phyloP scores from a whole-genome alignment of 2,797 vertebrate genomes.

The Melanotaenia pygmaea region DNA sequence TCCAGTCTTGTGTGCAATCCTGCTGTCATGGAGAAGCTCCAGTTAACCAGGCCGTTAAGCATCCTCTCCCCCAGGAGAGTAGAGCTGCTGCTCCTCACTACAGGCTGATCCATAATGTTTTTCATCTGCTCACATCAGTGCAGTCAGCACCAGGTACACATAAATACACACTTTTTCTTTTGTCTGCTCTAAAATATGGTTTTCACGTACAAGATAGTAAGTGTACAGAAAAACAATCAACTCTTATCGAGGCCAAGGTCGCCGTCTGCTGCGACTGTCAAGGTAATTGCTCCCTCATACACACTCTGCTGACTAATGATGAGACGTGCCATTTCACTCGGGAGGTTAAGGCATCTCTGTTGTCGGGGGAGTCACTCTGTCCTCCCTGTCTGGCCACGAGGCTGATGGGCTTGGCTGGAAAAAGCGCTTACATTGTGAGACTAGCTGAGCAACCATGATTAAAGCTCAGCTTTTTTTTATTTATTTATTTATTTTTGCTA shows the following conservation, averaged over 20 bases:
- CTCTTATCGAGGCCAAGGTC: conserved; percentile 66
- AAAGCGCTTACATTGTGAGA: conserved; percentile 4
- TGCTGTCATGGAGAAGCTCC: conserved; percentile 31
- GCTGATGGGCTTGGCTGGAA: conserved; percentile 27
- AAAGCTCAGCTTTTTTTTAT: conserved; percentile 20
- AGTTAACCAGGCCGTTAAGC: conserved; percentile 21
- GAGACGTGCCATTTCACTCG: conserved; percentile 39
- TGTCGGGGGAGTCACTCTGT: conserved; percentile 34
- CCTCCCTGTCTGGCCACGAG: conserved; percentile 25
- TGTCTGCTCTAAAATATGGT: not conserved
- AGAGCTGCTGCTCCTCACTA: conserved; percentile 45
- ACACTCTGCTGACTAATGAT: conserved; percentile 62
- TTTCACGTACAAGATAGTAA: not conserved
- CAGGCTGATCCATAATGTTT: conserved; percentile 43
- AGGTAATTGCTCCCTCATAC: conserved; percentile 55
- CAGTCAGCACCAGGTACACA: conserved; percentile 15
- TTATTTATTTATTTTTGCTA: not conserved
- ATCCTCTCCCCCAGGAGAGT: conserved; percentile 36
- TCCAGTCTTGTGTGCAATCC: conserved; percentile 18
- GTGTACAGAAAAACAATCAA: conserved; percentile 19
- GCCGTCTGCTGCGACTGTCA: conserved; percentile 34
- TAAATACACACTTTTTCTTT: not conserved
- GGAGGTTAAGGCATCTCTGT: conserved; percentile 24
- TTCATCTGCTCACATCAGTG: conserved; percentile 53
- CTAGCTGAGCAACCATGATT: conserved; percentile 32